Conservation (phyloP, 2,113 vertebrate species). For the Myodes glareolus region DNA sequence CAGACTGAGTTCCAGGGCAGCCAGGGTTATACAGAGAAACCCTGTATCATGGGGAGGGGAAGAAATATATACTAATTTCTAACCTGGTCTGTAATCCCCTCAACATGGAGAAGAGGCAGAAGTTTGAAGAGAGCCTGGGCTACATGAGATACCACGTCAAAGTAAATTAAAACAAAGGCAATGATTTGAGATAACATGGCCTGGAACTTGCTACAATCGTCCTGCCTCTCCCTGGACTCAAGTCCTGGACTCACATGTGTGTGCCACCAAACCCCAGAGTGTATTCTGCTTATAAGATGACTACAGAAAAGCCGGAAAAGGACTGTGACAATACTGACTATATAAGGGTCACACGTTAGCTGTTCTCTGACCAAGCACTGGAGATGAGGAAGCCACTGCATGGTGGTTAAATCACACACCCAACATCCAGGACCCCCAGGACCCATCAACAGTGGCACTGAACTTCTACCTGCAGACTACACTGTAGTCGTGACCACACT, state of each 20-base stretch:
- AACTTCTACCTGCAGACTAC: not conserved
- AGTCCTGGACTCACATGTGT: not conserved
- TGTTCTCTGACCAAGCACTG: too few relatives aligned
- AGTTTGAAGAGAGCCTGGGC: not conserved
- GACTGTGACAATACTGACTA: not conserved
- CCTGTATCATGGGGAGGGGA: not conserved
- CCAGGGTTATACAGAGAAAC: not conserved
- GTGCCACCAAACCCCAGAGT: too few relatives aligned
- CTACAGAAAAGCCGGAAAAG: not conserved
- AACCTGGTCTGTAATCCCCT: not conserved
- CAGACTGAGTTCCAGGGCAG: not conserved
- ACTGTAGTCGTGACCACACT: accelerated
- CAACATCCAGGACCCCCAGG: not conserved
- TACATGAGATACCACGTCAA: not conserved
- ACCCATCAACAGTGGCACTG: too few relatives aligned
- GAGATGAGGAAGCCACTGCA: not conserved
- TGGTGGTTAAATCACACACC: not conserved
- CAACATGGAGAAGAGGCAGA: not conserved
- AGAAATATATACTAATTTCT: not conserved
- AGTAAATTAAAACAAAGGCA: not conserved
- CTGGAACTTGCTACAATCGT: not conserved
- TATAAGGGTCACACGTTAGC: too few relatives aligned
- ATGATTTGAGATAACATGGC: too few relatives aligned
- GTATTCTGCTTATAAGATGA: not conserved
- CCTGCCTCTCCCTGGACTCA: not conserved